A percentile compares a stretch with the other conserved stretches of the same genome.
These are phyloP conservation scores for Meloidogyne hapla DNA, from an alignment of 1,140 invertebrate genomes.

Conservation along the genomic window DNA sequence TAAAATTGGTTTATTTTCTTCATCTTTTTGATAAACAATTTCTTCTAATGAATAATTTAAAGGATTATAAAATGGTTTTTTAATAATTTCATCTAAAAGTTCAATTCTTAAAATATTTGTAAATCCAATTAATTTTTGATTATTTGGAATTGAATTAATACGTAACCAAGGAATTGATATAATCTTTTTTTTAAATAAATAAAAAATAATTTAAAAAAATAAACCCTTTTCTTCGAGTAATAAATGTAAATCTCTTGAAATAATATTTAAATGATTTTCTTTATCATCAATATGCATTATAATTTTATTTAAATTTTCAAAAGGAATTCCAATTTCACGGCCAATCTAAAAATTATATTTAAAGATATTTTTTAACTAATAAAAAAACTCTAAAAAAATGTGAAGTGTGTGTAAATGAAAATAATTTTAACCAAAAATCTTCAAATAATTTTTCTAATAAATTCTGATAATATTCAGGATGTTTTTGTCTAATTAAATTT, in stretches of 20 bases:
- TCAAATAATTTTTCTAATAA: constrained; percentile 11
- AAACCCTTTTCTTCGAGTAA: constrained; percentile 22
- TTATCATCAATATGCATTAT: constrained; percentile 28
- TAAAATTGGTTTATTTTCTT: neutral
- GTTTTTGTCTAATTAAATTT: constrained; percentile 10
- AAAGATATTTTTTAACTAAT: neutral
- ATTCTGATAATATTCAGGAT: constrained; percentile 18
- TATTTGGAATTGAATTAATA: constrained; percentile 9
- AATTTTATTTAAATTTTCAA: constrained; percentile 21
- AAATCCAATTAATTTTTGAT: constrained; percentile 25
- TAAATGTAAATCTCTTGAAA: neutral
- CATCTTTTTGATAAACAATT: constrained; percentile 8
- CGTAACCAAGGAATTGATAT: constrained; percentile 19
- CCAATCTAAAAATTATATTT: constrained; percentile 25
- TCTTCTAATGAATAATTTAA: constrained; percentile 17
- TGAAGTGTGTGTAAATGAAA: constrained; percentile 16
- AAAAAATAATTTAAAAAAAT: neutral
- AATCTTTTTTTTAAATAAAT: constrained; percentile 13
- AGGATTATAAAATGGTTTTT: constrained; percentile 9
- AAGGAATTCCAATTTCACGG: constrained; percentile 28
- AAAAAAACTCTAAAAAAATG: constrained; percentile 18
- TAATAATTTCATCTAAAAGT: constrained; percentile 23
- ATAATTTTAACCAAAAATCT: constrained; percentile 24
- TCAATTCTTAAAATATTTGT: constrained; percentile 23
- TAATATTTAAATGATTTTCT: neutral